Conservation (phyloP, 2,888 invertebrate species). For the Trilocha varians region DNA sequence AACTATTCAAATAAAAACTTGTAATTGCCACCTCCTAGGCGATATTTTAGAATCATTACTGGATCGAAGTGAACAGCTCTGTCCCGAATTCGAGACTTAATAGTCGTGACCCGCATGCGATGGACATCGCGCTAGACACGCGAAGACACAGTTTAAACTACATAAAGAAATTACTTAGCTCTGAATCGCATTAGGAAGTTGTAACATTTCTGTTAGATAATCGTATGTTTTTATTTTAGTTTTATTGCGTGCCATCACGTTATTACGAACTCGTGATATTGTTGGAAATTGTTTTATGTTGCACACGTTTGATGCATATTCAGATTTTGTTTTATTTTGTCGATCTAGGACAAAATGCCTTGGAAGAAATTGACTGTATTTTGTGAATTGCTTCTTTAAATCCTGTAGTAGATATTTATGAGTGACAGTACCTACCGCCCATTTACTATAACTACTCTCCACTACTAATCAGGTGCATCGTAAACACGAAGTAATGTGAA, state of each 20-base stretch:
- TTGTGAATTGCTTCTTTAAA: no score
- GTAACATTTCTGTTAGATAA: not conserved
- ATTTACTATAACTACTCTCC: no score
- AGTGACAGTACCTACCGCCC: no score
- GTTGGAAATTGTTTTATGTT: not conserved
- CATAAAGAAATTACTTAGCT: not conserved
- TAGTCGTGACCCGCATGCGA: constrained; percentile 9
- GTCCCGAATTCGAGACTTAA: constrained; percentile 2
- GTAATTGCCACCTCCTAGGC: no score
- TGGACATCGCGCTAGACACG: constrained; percentile 7
- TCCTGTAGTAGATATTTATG: no score
- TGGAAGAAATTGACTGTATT: no score
- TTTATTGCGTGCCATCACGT: not conserved
- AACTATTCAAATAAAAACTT: no score
- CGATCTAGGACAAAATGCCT: no score
- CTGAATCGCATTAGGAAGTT: not conserved
- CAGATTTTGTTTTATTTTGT: not conserved
- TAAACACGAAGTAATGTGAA: no score
- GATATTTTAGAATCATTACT: not conserved
- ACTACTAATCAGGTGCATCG: no score
- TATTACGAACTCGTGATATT: not conserved
- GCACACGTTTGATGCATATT: not conserved
- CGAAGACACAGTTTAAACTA: not conserved
- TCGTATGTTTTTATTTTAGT: not conserved
- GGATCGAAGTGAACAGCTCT: not conserved